Evolutionary conservation across 2,113 vertebrate genomes (phyloP).

Genomic region (Motacilla tschutschensis): DNA sequence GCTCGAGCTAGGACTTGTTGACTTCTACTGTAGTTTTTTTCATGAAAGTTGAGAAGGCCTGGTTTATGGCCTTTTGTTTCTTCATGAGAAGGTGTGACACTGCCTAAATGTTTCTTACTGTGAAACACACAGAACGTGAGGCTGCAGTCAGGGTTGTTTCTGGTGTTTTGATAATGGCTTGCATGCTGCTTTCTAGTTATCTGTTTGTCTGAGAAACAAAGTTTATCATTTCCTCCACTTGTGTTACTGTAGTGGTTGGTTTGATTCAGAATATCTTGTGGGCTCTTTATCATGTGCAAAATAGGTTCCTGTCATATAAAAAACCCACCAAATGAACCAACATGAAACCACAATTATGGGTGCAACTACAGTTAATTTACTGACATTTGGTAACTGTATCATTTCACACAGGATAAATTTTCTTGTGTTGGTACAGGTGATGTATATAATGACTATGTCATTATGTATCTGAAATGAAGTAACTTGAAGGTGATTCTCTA

Average conservation of each 20-base stretch:
- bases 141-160: constrained; percentile 98
- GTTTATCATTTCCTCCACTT: constrained; percentile 25
- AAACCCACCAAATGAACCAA: background rate
- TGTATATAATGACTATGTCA: background rate
- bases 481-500: background rate
- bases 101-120: constrained; percentile 98
- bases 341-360: background rate
- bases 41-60: constrained; percentile 91
- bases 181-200: constrained; percentile 79
- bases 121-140: constrained; percentile 95
- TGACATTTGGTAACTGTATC: background rate
- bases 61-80: constrained; percentile 82
- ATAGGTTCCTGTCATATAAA: background rate
- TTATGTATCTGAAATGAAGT: background rate
- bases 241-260: constrained; percentile 19
- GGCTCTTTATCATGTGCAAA: constrained; percentile 12
- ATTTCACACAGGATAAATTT: background rate
- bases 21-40: constrained; percentile 87
- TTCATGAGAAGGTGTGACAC: constrained; percentile 98
- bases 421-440: background rate
- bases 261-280: background rate
- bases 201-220: constrained; percentile 47
- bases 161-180: constrained; percentile 91
- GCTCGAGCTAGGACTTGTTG: constrained; percentile 83
- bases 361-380: background rate